These are phyloP conservation scores for Thamnaconus septentrionalis DNA, from an alignment of 2,113 vertebrate species.

Conservation along the genomic window DNA sequence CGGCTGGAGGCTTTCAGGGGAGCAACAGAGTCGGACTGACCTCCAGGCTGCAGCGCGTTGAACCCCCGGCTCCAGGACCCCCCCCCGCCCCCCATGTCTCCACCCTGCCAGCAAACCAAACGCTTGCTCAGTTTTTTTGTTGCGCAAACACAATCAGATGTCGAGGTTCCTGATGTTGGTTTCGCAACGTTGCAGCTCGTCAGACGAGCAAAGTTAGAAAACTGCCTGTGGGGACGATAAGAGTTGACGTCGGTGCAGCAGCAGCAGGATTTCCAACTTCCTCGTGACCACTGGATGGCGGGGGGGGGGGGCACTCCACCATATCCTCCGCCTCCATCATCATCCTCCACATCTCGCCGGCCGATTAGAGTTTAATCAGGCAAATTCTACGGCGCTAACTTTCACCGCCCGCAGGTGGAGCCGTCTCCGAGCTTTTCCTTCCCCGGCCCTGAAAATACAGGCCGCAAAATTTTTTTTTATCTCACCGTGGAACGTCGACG, in stretches of 20 bases:
- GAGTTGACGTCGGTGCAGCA: too few relatives aligned
- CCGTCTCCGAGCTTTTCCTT: conserved; percentile 56
- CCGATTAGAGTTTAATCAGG: conserved; percentile 81
- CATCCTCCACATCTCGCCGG: conserved; percentile 65
- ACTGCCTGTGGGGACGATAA: too few relatives aligned
- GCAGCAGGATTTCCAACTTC: neutral
- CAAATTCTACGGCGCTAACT: conserved; percentile 74
- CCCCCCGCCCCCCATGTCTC: conserved; percentile 63
- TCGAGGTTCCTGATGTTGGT: too few relatives aligned
- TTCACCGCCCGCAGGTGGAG: conserved; percentile 75
- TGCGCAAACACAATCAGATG: too few relatives aligned
- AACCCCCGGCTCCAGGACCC: conserved; percentile 46
- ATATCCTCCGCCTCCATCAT: conserved; percentile 39
- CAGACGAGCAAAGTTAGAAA: too few relatives aligned
- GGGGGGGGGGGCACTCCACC: neutral
- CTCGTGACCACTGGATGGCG: conserved; percentile 50
- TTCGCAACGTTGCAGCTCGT: too few relatives aligned
- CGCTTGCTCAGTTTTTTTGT: too few relatives aligned
- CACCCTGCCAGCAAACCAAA: too few relatives aligned
- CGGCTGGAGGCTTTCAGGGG: conserved; percentile 68
- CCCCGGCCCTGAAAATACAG: conserved; percentile 59
- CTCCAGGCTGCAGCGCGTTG: conserved; percentile 77
- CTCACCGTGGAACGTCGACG: too few relatives aligned
- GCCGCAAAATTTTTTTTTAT: conserved; percentile 60
- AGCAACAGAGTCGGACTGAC: conserved; percentile 76